A percentile compares a stretch with the other conserved stretches of the same genome.
Evolutionary conservation across 2,888 invertebrate genomes (phyloP).

Genomic region (Perizoma affinitatum): DNA sequence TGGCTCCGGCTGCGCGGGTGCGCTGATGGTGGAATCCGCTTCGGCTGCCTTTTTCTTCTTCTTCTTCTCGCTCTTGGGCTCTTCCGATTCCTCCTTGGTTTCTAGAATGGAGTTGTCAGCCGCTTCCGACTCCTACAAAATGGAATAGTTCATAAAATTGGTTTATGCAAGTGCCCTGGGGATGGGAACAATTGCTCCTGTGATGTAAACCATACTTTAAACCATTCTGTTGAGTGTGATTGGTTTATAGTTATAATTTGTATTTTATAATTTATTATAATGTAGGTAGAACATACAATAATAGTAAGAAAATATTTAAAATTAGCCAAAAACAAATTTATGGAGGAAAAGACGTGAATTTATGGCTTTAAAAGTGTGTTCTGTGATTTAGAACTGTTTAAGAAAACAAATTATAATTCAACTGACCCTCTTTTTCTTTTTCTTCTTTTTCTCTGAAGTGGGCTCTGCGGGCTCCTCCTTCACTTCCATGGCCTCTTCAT

Average conservation of each 20-base stretch:
- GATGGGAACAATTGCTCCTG: too few species aligned
- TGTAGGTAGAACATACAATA: too few species aligned
- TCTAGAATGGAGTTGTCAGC: constrained; percentile 51
- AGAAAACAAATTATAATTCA: neutral
- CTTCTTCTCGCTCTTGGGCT: constrained; percentile 67
- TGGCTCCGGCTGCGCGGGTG: constrained; percentile 32
- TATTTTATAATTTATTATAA: too few species aligned
- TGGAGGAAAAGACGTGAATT: too few species aligned
- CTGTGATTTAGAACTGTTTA: too few species aligned
- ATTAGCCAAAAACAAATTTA: too few species aligned
- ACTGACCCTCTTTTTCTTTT: constrained; percentile 73
- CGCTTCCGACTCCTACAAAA: constrained; percentile 64
- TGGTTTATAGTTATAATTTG: too few species aligned
- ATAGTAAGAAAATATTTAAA: too few species aligned
- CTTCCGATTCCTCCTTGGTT: constrained; percentile 42
- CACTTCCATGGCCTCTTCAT: constrained; percentile 34
- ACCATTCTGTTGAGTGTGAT: too few species aligned
- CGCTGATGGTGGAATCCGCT: constrained; percentile 28
- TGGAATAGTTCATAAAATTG: neutral
- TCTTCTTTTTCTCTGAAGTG: constrained; percentile 77
- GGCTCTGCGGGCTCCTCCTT: constrained; percentile 46
- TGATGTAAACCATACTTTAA: too few species aligned
- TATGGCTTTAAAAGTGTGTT: too few species aligned
- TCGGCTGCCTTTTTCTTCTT: constrained; percentile 57
- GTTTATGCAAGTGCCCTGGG: too few species aligned